phyloP scores from a whole-genome alignment of 2,113 vertebrate genomes.

The Electrona antarctica region DNA sequence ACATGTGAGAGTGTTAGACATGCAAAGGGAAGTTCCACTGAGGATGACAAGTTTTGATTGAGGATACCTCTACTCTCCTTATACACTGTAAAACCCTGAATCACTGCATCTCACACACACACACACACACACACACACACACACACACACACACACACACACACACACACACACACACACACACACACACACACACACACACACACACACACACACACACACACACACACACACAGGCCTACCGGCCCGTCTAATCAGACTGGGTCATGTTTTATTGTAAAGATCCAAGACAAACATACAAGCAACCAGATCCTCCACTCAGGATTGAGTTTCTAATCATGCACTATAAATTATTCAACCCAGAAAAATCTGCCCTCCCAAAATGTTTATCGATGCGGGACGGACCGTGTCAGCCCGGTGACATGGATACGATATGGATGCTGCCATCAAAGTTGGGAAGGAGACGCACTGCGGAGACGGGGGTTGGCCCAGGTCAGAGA shows the following conservation, averaged over 20 bases:
- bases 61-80: conserved; percentile 25
- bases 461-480: conserved; percentile 46
- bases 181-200: background rate
- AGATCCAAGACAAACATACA: conserved; percentile 80
- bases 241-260: conserved; percentile 66
- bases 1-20: background rate
- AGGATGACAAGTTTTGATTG: conserved; percentile 41
- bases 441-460: conserved; percentile 83
- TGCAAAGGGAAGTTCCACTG: conserved; percentile 12
- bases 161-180: conserved; percentile 3
- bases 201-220: conserved; percentile 1
- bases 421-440: conserved; percentile 80
- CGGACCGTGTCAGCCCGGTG: conserved; percentile 68
- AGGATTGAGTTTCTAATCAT: conserved; percentile 85
- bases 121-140: conserved; percentile 1
- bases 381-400: conserved; percentile 88
- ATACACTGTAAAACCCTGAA: conserved; percentile 22
- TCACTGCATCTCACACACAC: background rate
- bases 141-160: conserved; percentile 1
- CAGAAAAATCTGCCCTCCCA: conserved; percentile 80
- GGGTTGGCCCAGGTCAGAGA: conserved; percentile 62
- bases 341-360: conserved; percentile 86
- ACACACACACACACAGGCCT: conserved; percentile 22
- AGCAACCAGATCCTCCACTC: conserved; percentile 78
- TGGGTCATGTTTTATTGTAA: conserved; percentile 78